Percentiles rank a stretch among this genome's conserved stretches.
phyloP scores from a whole-genome alignment of 2,113 vertebrate genomes.

The Hemicordylus capensis region DNA sequence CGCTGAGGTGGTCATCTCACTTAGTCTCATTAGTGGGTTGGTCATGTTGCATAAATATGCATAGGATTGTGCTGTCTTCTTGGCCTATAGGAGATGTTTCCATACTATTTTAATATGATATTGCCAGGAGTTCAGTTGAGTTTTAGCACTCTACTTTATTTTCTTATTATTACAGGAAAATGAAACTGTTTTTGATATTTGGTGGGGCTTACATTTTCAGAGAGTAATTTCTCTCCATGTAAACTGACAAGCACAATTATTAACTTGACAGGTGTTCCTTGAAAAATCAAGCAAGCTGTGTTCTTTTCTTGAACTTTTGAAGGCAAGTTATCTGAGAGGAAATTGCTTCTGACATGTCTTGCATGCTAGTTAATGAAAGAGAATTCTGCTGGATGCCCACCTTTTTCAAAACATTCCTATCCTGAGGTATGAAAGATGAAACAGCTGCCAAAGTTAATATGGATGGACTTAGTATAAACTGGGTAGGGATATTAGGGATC shows the following conservation, averaged over 20 bases:
- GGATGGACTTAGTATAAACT: neutral
- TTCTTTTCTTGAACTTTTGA: neutral
- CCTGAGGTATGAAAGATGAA: constrained; percentile 14
- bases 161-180: constrained; percentile 9
- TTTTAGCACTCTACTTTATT: neutral
- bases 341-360: neutral
- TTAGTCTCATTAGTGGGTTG: no score
- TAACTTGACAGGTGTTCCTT: constrained; percentile 51
- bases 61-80: no score
- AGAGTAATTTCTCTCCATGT: constrained; percentile 17
- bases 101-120: no score
- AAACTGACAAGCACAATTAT: constrained; percentile 33
- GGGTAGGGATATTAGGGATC: neutral
- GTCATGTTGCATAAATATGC: no score
- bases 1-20: no score
- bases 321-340: constrained; percentile 26
- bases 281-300: constrained; percentile 32
- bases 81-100: no score
- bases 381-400: neutral
- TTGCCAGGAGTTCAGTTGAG: neutral
- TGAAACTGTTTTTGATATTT: constrained; percentile 19
- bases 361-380: neutral
- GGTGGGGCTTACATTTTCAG: neutral
- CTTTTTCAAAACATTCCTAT: neutral
- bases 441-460: constrained; percentile 10